These are phyloP conservation scores for Cyphomyrus discorhynchus DNA, from an alignment of 2,113 vertebrate species.

Conservation along the genomic window DNA sequence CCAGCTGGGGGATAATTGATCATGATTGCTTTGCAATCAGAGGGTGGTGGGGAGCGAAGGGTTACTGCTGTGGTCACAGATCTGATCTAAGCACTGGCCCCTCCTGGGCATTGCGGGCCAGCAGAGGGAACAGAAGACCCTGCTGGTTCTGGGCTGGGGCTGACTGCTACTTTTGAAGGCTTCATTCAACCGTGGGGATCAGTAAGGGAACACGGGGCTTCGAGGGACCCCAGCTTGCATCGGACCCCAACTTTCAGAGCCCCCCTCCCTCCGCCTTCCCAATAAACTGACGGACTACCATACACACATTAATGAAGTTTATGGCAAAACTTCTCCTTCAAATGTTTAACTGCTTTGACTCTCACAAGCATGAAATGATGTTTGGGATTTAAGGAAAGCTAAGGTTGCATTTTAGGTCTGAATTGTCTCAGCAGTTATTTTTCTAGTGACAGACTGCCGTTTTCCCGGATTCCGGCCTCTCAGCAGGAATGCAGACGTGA, in stretches of 20 bases:
- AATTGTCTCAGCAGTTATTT: not conserved
- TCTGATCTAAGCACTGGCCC: slow-evolving; percentile 41
- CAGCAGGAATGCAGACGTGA: not conserved
- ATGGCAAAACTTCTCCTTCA: not conserved
- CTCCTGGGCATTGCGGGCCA: slow-evolving; percentile 33
- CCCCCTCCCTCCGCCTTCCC: not conserved
- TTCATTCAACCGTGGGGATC: not conserved
- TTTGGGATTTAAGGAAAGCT: not conserved
- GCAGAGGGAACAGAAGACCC: slow-evolving; percentile 24
- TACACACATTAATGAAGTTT: not conserved
- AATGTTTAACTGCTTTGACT: not conserved
- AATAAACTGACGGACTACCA: not conserved
- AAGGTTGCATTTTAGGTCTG: not conserved
- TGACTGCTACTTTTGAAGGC: not conserved
- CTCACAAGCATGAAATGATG: not conserved
- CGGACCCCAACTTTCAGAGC: not conserved
- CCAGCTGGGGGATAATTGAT: slow-evolving; percentile 49
- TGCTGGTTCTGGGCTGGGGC: not conserved
- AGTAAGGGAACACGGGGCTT: not conserved
- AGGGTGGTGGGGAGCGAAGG: slow-evolving; percentile 27
- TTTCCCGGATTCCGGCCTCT: not conserved
- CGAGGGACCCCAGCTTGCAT: not conserved
- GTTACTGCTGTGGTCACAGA: slow-evolving; percentile 56
- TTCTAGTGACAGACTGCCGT: not conserved
- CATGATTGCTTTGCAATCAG: slow-evolving; percentile 62